Conservation (phyloP, 2,113 vertebrate genomes). For the Eptesicus fuscus region DNA sequence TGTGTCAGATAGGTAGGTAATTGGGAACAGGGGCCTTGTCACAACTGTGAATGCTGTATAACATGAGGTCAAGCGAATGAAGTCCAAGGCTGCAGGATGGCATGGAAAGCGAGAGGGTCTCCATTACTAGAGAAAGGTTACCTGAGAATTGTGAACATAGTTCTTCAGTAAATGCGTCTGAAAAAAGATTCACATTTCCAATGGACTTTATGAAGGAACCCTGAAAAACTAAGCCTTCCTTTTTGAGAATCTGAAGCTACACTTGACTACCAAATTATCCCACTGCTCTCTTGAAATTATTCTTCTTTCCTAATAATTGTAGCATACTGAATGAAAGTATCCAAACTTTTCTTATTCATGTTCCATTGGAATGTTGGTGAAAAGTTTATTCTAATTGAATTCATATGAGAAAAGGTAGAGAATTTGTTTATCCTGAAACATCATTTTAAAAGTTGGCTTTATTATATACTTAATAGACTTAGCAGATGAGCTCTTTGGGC, state of each 20-base stretch:
- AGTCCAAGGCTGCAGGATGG: not conserved
- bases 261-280: not conserved
- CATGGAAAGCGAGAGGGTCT: not conserved
- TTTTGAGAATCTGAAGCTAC: not conserved
- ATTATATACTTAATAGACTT: not conserved
- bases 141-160: not conserved
- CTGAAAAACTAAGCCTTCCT: not conserved
- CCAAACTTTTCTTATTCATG: not conserved
- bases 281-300: not conserved
- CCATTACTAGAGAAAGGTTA: not conserved
- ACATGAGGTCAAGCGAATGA: not conserved
- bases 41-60: not conserved
- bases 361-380: not conserved
- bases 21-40: not conserved
- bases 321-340: not conserved
- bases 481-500: not conserved
- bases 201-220: not conserved
- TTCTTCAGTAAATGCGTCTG: not conserved
- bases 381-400: not conserved
- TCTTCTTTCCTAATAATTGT: not conserved
- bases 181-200: not conserved
- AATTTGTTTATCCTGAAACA: not conserved
- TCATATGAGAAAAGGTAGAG: not conserved
- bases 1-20: not conserved
- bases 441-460: not conserved